Evolutionary conservation across 2,113 vertebrate genomes (phyloP), one percentile per base, ranked within the genome.

Genomic region (Anoura caudifer): DNA sequence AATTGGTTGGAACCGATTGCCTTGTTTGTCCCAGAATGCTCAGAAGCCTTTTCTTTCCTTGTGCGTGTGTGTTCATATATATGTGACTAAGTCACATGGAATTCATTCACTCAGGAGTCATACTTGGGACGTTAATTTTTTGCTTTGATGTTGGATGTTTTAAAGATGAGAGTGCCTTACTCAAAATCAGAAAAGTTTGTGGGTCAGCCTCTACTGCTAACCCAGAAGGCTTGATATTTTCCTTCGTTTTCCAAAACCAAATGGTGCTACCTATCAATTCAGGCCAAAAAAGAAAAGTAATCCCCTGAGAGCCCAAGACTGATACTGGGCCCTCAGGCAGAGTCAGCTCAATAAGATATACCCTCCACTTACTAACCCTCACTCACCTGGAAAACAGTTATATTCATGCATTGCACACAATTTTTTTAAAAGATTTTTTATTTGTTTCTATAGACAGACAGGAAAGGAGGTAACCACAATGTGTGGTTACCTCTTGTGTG

Each of bases 161-260:
- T 91, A 54, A 95, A 95, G 52, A 14, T 91, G 91, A 47, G 79
- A 94, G n/a, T 67, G 38, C 83, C 45, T 90, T 96, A 67, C 70
- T 90, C 54, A 72, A 72, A 87, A 69, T 84, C 17, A 87, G 80
- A 84, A 89, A 93, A 77, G n/a, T 84, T 67, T 95, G 14, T 87
- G 45, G 19, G 24, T 75, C 43, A 84, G 26, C 33, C 28, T 81
- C 54, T 79, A 52, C 41, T 67, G 8, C 3, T 91, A 24, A 5
- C 90, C 33, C 36, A 15, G 31, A 83, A 22, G 33, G 26, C 52
- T 75, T 87, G 28, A 22, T 94, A 52, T 87, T 91, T 89, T 89
- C 73, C 33, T 28, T 15, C 28, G 19, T 80, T 92, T 45, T 54
- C 91, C 38, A 63, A 79, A 91, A 59, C 56, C 26, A 81, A 79